A percentile compares a stretch with the other conserved stretches of the same genome.
Conservation (phyloP, 2,888 invertebrate genomes). For the Eilema caniola region DNA sequence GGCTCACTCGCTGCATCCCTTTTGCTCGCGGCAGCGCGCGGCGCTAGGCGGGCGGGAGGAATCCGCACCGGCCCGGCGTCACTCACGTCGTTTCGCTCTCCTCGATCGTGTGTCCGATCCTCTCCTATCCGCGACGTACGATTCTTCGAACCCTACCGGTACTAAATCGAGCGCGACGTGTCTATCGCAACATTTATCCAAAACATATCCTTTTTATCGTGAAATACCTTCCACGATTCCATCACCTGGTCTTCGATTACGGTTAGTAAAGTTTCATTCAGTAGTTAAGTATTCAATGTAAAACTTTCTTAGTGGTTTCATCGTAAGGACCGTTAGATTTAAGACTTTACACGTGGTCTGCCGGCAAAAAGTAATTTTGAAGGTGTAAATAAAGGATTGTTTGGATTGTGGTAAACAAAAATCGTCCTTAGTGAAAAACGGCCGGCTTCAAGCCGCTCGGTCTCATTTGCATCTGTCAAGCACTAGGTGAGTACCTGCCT, state of each 20-base stretch:
- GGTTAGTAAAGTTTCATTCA: slow-evolving; percentile 53
- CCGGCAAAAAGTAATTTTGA: slow-evolving; percentile 61
- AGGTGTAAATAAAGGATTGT: slow-evolving; percentile 72
- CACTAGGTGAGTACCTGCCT: slow-evolving; percentile 74
- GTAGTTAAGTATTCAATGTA: slow-evolving; percentile 48
- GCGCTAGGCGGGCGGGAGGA: slow-evolving; percentile 81
- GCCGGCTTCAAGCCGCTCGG: slow-evolving; percentile 63
- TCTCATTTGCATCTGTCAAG: slow-evolving; percentile 80
- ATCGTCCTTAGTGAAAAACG: slow-evolving; percentile 68
- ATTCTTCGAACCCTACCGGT: slow-evolving; percentile 81
- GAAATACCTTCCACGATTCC: slow-evolving; percentile 55
- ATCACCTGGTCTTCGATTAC: slow-evolving; percentile 52
- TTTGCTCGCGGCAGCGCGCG: slow-evolving; percentile 76
- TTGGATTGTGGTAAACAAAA: slow-evolving; percentile 73
- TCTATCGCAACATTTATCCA: slow-evolving; percentile 62
- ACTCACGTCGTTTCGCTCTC: slow-evolving; percentile 84
- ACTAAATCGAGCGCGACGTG: slow-evolving; percentile 73
- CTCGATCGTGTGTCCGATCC: slow-evolving; percentile 83
- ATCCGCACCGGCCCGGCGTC: slow-evolving; percentile 70
- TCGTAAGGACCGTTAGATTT: slow-evolving; percentile 51
- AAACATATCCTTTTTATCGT: slow-evolving; percentile 62
- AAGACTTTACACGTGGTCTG: slow-evolving; percentile 58
- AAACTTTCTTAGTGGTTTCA: slow-evolving; percentile 40
- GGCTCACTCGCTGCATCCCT: slow-evolving; percentile 81
- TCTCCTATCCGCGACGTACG: slow-evolving; percentile 83